A percentile compares a stretch with the other conserved stretches of the same genome.
Evolutionary conservation across 2,113 vertebrate genomes (phyloP).

Genomic region (Stigmatopora argus): DNA sequence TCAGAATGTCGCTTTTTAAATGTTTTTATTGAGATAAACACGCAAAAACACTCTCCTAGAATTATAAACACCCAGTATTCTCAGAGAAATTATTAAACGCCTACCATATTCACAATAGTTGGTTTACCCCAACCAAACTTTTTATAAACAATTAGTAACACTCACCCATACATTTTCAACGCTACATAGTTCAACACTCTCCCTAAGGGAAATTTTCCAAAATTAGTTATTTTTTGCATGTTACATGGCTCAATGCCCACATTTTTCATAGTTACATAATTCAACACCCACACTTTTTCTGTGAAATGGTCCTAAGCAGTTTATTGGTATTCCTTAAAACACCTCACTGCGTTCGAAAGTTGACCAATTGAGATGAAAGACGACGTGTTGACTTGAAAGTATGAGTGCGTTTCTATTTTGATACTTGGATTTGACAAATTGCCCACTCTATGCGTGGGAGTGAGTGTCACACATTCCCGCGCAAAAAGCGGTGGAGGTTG

Average conservation of each 20-base stretch:
- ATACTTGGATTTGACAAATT: background rate
- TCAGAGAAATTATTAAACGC: no score
- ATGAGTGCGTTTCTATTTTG: background rate
- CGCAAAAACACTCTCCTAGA: background rate
- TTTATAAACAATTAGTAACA: no score
- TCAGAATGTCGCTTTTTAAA: background rate
- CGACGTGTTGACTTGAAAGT: background rate
- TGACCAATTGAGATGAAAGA: background rate
- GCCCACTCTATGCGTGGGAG: background rate
- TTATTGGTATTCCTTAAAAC: background rate
- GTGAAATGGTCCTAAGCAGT: background rate
- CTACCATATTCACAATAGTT: no score
- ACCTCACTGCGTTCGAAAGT: background rate
- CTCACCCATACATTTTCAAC: no score
- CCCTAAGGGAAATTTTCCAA: no score
- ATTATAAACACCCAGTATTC: background rate
- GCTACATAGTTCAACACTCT: no score
- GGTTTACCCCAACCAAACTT: no score
- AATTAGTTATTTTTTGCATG: no score
- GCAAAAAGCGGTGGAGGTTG: background rate
- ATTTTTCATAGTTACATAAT: background rate
- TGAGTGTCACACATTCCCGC: background rate
- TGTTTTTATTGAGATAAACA: background rate
- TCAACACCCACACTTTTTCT: background rate
- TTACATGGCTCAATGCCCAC: background rate